phyloP scores from a whole-genome alignment of 2,113 vertebrate species.

The Harpagus bidentatus region DNA sequence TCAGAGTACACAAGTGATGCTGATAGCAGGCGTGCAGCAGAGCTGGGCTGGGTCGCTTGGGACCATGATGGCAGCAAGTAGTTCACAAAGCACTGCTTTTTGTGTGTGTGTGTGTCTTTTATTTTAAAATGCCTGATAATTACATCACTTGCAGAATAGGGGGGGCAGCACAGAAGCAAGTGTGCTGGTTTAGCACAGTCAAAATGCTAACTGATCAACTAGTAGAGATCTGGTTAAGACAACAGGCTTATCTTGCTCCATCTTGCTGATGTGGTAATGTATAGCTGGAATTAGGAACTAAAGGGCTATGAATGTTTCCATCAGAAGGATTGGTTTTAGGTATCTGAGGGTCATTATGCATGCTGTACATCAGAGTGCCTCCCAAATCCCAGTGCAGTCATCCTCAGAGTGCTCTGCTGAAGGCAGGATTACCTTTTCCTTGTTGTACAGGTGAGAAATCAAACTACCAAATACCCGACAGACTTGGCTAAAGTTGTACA shows the following conservation, averaged over 20 bases:
- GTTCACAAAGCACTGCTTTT: not conserved
- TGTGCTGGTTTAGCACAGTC: not conserved
- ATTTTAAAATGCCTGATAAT: not conserved
- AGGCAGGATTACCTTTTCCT: not conserved
- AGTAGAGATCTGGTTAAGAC: not conserved
- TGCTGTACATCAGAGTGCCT: not conserved
- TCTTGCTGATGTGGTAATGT: not conserved
- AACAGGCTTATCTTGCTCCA: not conserved
- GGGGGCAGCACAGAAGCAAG: not conserved
- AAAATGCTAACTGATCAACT: not conserved
- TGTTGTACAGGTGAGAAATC: not conserved
- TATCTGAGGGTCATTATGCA: not conserved
- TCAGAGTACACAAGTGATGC: not conserved
- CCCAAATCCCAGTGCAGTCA: not conserved
- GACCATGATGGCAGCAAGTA: not conserved
- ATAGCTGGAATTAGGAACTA: not conserved
- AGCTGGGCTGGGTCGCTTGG: not conserved
- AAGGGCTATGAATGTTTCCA: not conserved
- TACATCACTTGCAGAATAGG: not conserved
- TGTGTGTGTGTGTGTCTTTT: not conserved
- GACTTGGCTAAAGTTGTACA: not conserved
- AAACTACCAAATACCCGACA: not conserved
- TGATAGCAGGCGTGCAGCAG: not conserved
- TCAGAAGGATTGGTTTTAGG: not conserved
- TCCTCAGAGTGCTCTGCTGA: not conserved